A percentile compares a stretch with the other conserved stretches of the same genome.
These are phyloP conservation scores for Mimachlamys varia DNA, from an alignment of 2,888 invertebrate genomes.

Conservation along the genomic window DNA sequence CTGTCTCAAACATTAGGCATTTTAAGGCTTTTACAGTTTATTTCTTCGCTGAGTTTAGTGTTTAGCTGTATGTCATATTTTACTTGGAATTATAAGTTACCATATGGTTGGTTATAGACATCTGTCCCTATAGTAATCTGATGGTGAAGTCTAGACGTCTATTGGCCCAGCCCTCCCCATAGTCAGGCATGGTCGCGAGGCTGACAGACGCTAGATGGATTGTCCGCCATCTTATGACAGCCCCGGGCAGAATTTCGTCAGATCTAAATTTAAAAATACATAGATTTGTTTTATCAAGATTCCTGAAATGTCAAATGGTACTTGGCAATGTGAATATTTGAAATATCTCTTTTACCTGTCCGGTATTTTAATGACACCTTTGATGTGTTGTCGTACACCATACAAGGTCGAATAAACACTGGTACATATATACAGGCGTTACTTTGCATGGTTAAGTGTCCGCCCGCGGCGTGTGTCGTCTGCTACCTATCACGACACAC, in stretches of 20 bases:
- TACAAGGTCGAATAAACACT: background rate
- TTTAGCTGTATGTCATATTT: background rate
- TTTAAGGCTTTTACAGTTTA: no score
- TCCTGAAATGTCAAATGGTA: background rate
- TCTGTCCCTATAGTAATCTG: background rate
- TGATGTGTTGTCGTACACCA: background rate
- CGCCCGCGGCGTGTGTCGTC: conserved; percentile 15
- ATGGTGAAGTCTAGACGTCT: background rate
- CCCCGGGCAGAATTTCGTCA: conserved; percentile 29
- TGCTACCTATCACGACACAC: conserved; percentile 16
- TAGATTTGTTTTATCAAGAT: background rate
- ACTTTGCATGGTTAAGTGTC: conserved; percentile 11
- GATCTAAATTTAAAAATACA: background rate
- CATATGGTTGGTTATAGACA: background rate
- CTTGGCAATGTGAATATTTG: conserved; percentile 31
- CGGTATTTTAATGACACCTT: conserved; percentile 28
- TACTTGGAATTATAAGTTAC: background rate
- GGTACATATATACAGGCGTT: conserved; percentile 1
- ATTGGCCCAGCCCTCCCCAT: background rate
- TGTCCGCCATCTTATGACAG: conserved; percentile 31
- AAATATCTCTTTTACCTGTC: conserved; percentile 28
- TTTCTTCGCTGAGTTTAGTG: no score
- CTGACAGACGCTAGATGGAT: conserved; percentile 8
- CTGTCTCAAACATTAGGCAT: background rate
- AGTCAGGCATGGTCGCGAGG: conserved; percentile 2